Evolutionary conservation across 2,113 vertebrate species (phyloP), one percentile per base, ranked within the genome.

Genomic region (Calyptommatus sinebrachiatus): DNA sequence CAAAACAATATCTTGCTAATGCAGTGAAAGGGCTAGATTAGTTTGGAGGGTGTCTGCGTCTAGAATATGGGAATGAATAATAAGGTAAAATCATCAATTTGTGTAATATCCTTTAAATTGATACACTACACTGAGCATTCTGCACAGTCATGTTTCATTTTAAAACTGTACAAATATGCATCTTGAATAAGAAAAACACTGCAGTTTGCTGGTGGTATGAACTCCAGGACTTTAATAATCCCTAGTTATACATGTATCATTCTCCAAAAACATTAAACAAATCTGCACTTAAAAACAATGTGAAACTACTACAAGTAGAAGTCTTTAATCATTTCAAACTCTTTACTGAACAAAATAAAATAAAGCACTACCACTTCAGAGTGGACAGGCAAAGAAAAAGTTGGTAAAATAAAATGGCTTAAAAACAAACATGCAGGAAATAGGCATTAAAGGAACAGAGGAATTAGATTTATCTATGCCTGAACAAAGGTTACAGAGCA

Each of bases 251-350:
- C 31, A 73, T 35, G 5, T 65, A 20, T 65, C 11, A 29, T 62
- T 80, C 28, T 74, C 48, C 61, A 65, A 80, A 73, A 35, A 3
- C 28, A 53, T 29, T 73, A 73, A 70, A 26, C 76, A 78, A 60
- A 69, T 61, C 87, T 87, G 83, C 31, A 79, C 77, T 90, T 83
- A 74, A 75, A 90, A 92, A 89, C 78, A 67, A 77, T 4, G 66
- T 22, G 86, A 50, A 76, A 76, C 4, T 57, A 16, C 53, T 57
- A 5, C 53, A 57, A 18, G 53, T 16, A 63, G 89, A 86, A 88
- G 1, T 79, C 12, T 46, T 26, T 83, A 90, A 80, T 84, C 45
- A 79, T 24, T 84, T 76, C 78, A 75, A 77, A 10, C 70, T 46
- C 75, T 11, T 86, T 73, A 79, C 75, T 41, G 75, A 84, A 66